phyloP scores from a whole-genome alignment of 2,888 invertebrate species.

The Criorhina ranunculi region DNA sequence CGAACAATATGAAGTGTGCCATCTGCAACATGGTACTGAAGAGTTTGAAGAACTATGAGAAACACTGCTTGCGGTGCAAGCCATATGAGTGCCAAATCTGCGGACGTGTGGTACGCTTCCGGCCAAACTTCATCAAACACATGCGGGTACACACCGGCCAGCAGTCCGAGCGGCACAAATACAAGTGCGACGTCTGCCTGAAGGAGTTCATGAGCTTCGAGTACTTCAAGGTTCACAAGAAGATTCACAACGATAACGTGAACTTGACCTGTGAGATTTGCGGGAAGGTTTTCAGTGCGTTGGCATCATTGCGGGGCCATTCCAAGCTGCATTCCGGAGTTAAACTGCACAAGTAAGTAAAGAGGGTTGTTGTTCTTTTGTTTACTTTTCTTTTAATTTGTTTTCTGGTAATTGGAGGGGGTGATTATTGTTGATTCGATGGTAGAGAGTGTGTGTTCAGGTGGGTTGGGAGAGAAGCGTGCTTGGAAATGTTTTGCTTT shows the following conservation, averaged over 20 bases:
- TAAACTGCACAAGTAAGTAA: constrained; percentile 83
- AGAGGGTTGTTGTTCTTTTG: neutral
- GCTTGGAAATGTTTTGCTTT: neutral
- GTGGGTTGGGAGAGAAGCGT: neutral
- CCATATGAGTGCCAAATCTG: constrained; percentile 84
- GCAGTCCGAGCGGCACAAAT: constrained; percentile 85
- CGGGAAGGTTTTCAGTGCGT: constrained; percentile 85
- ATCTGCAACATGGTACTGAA: constrained; percentile 84
- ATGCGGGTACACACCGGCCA: constrained; percentile 84
- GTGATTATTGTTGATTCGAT: constrained; percentile 13
- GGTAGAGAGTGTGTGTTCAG: neutral
- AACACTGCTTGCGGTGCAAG: constrained; percentile 84
- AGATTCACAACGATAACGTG: constrained; percentile 86
- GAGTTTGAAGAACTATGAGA: constrained; percentile 84
- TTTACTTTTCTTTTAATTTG: too few relatives aligned
- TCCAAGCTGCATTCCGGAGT: constrained; percentile 84
- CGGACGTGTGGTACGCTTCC: constrained; percentile 84
- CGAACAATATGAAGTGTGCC: constrained; percentile 84
- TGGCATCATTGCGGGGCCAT: constrained; percentile 84
- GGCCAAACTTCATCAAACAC: constrained; percentile 84
- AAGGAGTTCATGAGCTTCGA: constrained; percentile 86
- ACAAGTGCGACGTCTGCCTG: constrained; percentile 86
- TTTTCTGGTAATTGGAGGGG: neutral
- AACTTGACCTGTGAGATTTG: constrained; percentile 86
- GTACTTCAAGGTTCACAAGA: constrained; percentile 87